These are phyloP conservation scores for Melanotaenia boesemani DNA, from an alignment of 2,797 vertebrate genomes.

Conservation along the genomic window DNA sequence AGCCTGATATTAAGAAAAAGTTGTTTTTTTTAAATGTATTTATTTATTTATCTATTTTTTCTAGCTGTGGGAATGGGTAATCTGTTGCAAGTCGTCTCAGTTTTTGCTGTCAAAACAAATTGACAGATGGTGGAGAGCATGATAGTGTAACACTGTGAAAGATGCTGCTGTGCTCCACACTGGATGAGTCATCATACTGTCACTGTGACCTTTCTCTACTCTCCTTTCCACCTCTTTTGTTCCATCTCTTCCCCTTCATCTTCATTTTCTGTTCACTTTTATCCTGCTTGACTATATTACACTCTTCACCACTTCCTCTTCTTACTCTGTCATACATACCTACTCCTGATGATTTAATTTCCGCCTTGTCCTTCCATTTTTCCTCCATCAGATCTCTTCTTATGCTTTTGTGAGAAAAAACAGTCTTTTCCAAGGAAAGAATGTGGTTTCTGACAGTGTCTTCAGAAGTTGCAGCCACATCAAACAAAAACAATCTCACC, in stretches of 20 bases:
- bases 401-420: not conserved
- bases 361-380: not conserved
- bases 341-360: constrained; percentile 3
- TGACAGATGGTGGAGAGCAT: constrained; percentile 32
- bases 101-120: constrained; percentile 52
- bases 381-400: not conserved
- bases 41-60: not conserved
- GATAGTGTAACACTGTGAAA: constrained; percentile 26
- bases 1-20: constrained; percentile 12
- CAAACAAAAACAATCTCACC: constrained; percentile 6
- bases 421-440: not conserved
- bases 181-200: constrained; percentile 73
- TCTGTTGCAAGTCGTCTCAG: constrained; percentile 36
- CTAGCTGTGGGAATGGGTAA: not conserved
- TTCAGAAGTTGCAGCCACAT: constrained; percentile 12
- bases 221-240: constrained; percentile 43
- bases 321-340: not conserved
- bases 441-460: constrained; percentile 9
- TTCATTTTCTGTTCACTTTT: constrained; percentile 50
- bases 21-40: not conserved
- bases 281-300: constrained; percentile 11
- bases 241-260: constrained; percentile 29
- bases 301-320: not conserved
- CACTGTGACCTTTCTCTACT: constrained; percentile 70
- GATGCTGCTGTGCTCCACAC: constrained; percentile 38